These are phyloP conservation scores for Anguilla marmorata DNA, from an alignment of 2,797 vertebrate species.

Conservation along the genomic window DNA sequence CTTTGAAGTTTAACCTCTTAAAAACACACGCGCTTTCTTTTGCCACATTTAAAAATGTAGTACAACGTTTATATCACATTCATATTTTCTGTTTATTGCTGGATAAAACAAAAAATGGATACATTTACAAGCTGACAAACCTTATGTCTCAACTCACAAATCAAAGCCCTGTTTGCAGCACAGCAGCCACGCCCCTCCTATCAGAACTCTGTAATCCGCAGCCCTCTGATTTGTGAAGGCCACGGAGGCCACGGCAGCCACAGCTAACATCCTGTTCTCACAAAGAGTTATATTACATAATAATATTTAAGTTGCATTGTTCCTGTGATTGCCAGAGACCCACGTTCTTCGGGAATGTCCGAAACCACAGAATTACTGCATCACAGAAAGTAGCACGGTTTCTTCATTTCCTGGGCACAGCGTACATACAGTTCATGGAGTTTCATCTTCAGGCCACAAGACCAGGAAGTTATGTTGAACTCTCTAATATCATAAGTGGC, in stretches of 20 bases:
- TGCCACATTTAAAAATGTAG: background rate
- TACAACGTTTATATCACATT: background rate
- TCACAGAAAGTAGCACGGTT: slow-evolving; percentile 59
- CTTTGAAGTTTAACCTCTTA: background rate
- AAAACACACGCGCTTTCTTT: background rate
- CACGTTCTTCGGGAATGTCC: slow-evolving; percentile 17
- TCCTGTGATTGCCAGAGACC: slow-evolving; percentile 24
- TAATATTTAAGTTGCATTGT: slow-evolving; percentile 14
- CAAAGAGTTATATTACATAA: background rate
- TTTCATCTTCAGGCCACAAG: background rate
- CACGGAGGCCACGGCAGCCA: background rate
- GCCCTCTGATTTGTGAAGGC: slow-evolving; percentile 7
- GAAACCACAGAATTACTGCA: slow-evolving; percentile 40
- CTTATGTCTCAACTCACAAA: background rate
- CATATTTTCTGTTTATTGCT: background rate
- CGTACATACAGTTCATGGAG: slow-evolving; percentile 34
- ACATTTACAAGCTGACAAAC: slow-evolving; percentile 11
- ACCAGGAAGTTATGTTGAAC: background rate
- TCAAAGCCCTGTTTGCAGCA: slow-evolving; percentile 11
- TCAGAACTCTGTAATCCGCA: background rate
- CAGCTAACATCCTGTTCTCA: background rate
- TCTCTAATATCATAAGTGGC: background rate
- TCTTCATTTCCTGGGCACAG: slow-evolving; percentile 67
- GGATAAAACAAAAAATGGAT: background rate
- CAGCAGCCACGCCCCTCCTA: background rate